Evolutionary conservation across 2,888 invertebrate species (phyloP).

Genomic region (Nemotelus pantherinus): DNA sequence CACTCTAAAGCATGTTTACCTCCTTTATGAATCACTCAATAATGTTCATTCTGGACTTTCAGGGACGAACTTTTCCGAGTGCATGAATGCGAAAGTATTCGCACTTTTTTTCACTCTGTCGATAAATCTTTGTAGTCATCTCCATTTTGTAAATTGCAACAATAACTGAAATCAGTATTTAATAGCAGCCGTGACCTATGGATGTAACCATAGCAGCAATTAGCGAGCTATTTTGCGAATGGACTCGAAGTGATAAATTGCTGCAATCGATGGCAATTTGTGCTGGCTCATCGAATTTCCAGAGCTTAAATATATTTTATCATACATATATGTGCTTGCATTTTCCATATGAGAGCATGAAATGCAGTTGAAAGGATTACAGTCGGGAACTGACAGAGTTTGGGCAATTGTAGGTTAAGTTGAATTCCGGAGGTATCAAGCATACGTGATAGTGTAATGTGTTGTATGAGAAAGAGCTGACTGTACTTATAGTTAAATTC

Average conservation of each 20-base stretch:
- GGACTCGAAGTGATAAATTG: constrained; percentile 20
- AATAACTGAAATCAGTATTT: constrained; percentile 32
- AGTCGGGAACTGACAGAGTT: no score
- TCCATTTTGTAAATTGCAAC: constrained; percentile 21
- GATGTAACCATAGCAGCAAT: constrained; percentile 7
- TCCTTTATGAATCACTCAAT: no score
- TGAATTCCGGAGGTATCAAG: no score
- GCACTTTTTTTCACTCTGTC: neutral
- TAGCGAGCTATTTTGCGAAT: constrained; percentile 6
- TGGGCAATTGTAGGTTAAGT: no score
- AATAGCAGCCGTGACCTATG: constrained; percentile 3
- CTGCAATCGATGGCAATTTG: constrained; percentile 18
- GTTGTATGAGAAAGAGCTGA: no score
- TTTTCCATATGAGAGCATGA: no score
- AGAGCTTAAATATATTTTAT: neutral
- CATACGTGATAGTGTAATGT: no score
- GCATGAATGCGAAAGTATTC: neutral
- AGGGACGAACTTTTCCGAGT: neutral
- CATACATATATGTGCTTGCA: neutral
- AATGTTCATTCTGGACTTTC: no score
- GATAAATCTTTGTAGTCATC: constrained; percentile 9
- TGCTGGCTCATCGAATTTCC: constrained; percentile 32
- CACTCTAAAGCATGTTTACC: neutral
- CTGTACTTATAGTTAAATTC: neutral
- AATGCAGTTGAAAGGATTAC: no score